Conservation (phyloP, 2,888 invertebrate genomes). For the Altica lythri region DNA sequence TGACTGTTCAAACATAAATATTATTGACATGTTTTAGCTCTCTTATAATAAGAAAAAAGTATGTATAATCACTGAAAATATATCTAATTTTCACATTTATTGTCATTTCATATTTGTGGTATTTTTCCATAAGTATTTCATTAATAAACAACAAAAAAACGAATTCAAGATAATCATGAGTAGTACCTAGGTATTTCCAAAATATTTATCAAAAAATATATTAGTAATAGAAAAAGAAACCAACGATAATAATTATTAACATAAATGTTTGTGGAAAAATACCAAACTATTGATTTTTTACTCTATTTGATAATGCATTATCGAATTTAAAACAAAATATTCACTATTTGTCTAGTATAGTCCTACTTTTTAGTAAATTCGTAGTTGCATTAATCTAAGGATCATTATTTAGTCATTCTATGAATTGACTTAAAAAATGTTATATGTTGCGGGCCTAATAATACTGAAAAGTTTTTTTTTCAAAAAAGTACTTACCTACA, state of each 20-base stretch:
- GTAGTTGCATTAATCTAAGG: slow-evolving; percentile 45
- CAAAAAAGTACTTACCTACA: slow-evolving; percentile 13
- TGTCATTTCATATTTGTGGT: slow-evolving; percentile 39
- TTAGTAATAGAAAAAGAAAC: slow-evolving; percentile 2
- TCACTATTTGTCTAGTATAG: slow-evolving; percentile 55
- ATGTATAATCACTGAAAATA: slow-evolving; percentile 46
- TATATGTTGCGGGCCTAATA: slow-evolving; percentile 39
- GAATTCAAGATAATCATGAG: slow-evolving; percentile 36
- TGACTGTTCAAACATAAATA: slow-evolving; percentile 50
- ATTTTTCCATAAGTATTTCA: slow-evolving; percentile 39
- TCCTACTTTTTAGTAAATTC: slow-evolving; percentile 53
- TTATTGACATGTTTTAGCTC: slow-evolving; percentile 52
- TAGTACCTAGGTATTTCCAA: slow-evolving; percentile 8
- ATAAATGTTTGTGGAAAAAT: slow-evolving; percentile 38
- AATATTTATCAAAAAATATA: neutral
- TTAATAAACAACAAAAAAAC: slow-evolving; percentile 25
- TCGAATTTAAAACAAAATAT: slow-evolving; percentile 54
- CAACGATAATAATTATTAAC: slow-evolving; percentile 44
- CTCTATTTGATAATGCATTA: slow-evolving; percentile 53
- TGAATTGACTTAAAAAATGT: slow-evolving; percentile 50
- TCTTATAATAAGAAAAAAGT: slow-evolving; percentile 42
- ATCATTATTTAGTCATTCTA: slow-evolving; percentile 48
- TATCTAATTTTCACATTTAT: slow-evolving; percentile 48
- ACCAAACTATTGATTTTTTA: slow-evolving; percentile 46
- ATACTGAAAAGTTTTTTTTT: slow-evolving; percentile 27